Evolutionary conservation across 2,797 vertebrate genomes (phyloP), one percentile per base, ranked within the genome.

Genomic region (Periparus ater): DNA sequence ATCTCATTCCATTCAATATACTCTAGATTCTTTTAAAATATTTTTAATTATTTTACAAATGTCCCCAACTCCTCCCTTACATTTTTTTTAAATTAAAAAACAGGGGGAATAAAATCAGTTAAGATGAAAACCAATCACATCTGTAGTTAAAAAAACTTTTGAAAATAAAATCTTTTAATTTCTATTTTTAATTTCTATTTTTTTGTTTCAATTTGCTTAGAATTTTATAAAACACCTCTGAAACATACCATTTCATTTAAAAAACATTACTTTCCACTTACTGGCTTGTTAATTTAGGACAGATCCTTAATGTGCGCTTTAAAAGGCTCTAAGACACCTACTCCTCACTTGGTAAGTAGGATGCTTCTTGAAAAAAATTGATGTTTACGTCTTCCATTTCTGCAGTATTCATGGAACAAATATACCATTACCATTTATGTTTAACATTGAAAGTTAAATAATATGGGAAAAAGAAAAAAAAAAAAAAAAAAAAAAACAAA

Each of bases 401-500:
- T 92, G 18, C 34, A 85, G 12, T 36, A 62, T 61, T 85, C 19
- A 61, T 42, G 53, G 71, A 70, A 85, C 7, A 85, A 70, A 63
- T 44, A 36, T 38, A 55, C 44, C 18, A 54, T 17, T 38, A 38
- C 38, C 38, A 40, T 40, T 40, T 38, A 38, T 38, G 38, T 38
- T 38, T 38, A 38, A 38, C 13, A 44, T 76, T 58, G 22, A 79
- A 75, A 66, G 26, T 48, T 9, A 71, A 70, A 74, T 14, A 54
- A 60, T 30, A 25, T 4, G 17, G 2, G 2, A 38, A 38, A 38
- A 3, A 4, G 3, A 4, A 6, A 9, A 30, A 42, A 17, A 26
- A 42, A 5, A 20, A 13, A 40, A 13, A 40, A 40, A 40, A 40
- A 38, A 38, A 36, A 36, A 36, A 36, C 36, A n/a, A n/a, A n/a